These are phyloP conservation scores for Umimayanthus kanabou DNA, from an alignment of 92 coral and sea anemone species.

Conservation along the genomic window DNA sequence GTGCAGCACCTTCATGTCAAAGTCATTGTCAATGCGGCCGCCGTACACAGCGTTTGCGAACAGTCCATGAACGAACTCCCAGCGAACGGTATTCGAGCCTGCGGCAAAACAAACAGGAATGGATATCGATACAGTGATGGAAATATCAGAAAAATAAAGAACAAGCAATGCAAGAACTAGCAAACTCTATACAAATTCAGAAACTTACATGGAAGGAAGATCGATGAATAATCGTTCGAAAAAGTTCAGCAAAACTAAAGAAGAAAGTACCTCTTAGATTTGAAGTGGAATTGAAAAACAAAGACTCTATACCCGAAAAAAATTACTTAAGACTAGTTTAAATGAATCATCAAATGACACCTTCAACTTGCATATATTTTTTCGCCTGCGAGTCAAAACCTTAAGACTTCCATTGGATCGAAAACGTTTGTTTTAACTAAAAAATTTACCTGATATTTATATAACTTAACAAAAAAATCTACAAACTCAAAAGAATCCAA, in stretches of 20 bases:
- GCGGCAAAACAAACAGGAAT: background rate
- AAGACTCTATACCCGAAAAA: too few relatives aligned
- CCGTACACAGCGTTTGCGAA: conserved; percentile 96
- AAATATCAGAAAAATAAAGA: background rate
- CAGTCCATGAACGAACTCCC: conserved; percentile 95
- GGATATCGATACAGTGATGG: background rate
- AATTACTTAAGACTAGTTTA: too few relatives aligned
- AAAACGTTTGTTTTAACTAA: too few relatives aligned
- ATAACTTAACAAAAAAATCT: background rate
- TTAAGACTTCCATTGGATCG: too few relatives aligned
- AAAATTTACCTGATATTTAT: too few relatives aligned
- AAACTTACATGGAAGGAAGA: background rate
- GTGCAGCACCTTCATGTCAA: conserved; percentile 90
- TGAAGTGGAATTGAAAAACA: too few relatives aligned
- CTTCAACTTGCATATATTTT: too few relatives aligned
- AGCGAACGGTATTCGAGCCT: conserved; percentile 85
- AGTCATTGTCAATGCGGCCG: conserved; percentile 93
- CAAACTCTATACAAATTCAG: background rate
- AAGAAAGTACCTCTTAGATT: too few relatives aligned
- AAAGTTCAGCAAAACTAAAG: too few relatives aligned
- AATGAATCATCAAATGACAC: too few relatives aligned
- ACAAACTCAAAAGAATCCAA: too few relatives aligned
- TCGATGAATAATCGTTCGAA: background rate
- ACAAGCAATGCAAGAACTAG: background rate
- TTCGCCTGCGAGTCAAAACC: too few relatives aligned